Percentiles rank a stretch among this genome's conserved stretches.
Evolutionary conservation across 2,113 vertebrate genomes (phyloP).

Genomic region (Amphilophus citrinellus): DNA sequence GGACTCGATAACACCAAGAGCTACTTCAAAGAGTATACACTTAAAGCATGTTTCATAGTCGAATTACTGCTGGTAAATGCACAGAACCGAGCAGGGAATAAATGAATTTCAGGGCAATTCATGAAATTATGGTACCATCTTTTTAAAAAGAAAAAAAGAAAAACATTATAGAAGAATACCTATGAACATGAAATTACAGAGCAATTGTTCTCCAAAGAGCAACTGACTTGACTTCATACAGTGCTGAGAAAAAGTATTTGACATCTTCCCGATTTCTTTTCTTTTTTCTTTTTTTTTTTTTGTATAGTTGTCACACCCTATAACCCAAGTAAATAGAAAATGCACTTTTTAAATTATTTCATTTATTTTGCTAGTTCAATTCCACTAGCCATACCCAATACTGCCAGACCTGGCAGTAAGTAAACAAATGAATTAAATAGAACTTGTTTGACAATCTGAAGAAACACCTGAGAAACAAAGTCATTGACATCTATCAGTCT

Average conservation of each 20-base stretch:
- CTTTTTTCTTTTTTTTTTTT: no score
- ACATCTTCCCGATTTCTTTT: not conserved
- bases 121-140: conserved; percentile 39
- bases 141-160: conserved; percentile 15
- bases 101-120: conserved; percentile 40
- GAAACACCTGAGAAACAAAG: not conserved
- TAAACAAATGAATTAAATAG: not conserved
- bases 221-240: conserved; percentile 10
- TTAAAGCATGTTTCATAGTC: conserved; percentile 54
- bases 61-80: conserved; percentile 54
- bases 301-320: no score
- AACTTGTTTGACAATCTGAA: not conserved
- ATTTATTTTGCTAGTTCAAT: no score
- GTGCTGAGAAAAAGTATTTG: not conserved
- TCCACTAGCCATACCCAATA: not conserved
- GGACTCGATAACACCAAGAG: conserved; percentile 36
- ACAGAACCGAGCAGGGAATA: conserved; percentile 42
- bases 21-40: conserved; percentile 33
- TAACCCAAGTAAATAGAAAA: no score
- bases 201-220: conserved; percentile 41
- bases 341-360: no score
- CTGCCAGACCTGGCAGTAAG: not conserved
- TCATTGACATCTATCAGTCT: not conserved
- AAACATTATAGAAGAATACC: conserved; percentile 31
- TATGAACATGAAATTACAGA: conserved; percentile 58